Evolutionary conservation across 2,888 invertebrate genomes (phyloP).

Genomic region (Tanypteryx hageni): DNA sequence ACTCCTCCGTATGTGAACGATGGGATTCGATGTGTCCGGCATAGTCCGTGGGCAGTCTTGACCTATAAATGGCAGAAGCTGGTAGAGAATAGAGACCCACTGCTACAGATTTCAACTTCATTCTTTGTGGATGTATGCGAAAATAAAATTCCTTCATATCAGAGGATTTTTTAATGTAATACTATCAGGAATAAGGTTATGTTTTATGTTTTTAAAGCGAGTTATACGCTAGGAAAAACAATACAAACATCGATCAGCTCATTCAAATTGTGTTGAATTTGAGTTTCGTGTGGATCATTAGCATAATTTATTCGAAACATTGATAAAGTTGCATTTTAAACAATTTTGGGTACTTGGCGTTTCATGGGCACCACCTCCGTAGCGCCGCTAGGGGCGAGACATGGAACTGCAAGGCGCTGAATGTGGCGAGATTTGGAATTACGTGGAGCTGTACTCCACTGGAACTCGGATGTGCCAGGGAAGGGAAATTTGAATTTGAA

Average conservation of each 20-base stretch:
- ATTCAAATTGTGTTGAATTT: too few relatives aligned
- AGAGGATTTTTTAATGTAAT: neutral
- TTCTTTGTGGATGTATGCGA: neutral
- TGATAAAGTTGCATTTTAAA: neutral
- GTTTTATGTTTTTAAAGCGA: too few relatives aligned
- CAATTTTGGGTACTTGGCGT: too few relatives aligned
- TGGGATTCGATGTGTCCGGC: slow-evolving; percentile 86
- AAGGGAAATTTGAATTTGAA: too few relatives aligned
- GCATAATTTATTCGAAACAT: neutral
- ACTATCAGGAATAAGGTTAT: neutral
- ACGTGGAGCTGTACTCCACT: too few relatives aligned
- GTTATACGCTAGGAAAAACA: neutral
- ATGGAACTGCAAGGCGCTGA: too few relatives aligned
- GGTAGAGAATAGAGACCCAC: neutral
- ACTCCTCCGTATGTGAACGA: slow-evolving; percentile 93
- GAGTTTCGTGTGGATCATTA: too few relatives aligned
- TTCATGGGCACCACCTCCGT: too few relatives aligned
- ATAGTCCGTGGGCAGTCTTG: slow-evolving; percentile 85
- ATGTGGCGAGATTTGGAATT: too few relatives aligned
- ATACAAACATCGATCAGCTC: neutral
- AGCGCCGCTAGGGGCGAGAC: too few relatives aligned
- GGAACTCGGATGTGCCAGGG: too few relatives aligned
- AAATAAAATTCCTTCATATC: neutral
- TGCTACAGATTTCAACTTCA: neutral
- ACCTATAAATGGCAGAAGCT: slow-evolving; percentile 69